Percentiles rank a stretch among this genome's conserved stretches.
Evolutionary conservation across 2,113 vertebrate species (phyloP).

Genomic region (Heterochromis multidens): DNA sequence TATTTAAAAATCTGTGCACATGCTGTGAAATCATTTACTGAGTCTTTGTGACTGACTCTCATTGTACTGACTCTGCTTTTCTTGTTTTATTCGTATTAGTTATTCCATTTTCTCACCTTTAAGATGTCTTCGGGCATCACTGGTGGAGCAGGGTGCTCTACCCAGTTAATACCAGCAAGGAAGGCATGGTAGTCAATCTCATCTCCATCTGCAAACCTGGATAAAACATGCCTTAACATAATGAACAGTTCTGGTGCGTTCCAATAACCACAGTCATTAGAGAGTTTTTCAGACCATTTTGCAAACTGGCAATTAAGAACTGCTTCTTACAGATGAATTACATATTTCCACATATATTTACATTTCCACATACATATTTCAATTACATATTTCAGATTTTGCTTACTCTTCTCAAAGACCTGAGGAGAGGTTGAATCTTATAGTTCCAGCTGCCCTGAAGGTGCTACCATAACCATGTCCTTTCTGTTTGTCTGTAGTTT

Average conservation of each 20-base stretch:
- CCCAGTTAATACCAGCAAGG: constrained; percentile 83
- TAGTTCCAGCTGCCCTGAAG: background rate
- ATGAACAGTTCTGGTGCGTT: background rate
- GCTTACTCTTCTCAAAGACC: background rate
- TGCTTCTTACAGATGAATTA: background rate
- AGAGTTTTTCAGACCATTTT: background rate
- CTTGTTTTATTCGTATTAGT: background rate
- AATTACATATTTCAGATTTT: background rate
- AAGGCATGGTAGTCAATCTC: constrained; percentile 82
- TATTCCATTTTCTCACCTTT: constrained; percentile 20
- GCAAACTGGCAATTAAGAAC: background rate
- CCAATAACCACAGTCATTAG: background rate
- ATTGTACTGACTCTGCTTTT: background rate
- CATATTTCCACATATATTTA: too few relatives aligned
- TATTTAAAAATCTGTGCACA: constrained; percentile 30
- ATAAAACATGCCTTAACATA: background rate
- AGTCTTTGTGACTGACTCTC: background rate
- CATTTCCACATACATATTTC: too few relatives aligned
- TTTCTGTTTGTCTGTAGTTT: background rate
- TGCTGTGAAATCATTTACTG: background rate
- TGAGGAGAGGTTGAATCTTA: background rate
- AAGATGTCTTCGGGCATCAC: constrained; percentile 43
- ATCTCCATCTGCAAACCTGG: constrained; percentile 64
- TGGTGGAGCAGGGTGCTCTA: constrained; percentile 66
- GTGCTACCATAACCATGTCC: background rate